phyloP scores from a whole-genome alignment of 2,888 invertebrate species.

The Catocala sponsa region DNA sequence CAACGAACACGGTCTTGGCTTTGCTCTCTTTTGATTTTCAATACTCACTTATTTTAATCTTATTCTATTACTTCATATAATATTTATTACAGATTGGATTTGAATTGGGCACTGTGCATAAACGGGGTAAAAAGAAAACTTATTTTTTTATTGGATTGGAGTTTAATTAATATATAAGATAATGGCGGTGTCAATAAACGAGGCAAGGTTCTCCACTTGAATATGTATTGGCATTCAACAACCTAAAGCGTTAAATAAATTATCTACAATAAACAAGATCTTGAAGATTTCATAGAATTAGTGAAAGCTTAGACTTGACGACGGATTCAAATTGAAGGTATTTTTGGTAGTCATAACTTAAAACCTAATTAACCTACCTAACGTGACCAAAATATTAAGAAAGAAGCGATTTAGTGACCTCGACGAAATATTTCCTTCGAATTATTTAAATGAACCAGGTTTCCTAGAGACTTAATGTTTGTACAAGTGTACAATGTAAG shows the following conservation, averaged over 20 bases:
- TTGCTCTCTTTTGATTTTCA: not conserved
- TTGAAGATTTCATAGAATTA: not conserved
- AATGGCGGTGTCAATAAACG: not conserved
- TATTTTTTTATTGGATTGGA: no score
- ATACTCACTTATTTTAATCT: conserved; percentile 1
- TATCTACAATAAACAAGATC: not conserved
- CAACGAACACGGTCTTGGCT: not conserved
- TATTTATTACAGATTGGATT: not conserved
- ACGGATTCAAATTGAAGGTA: not conserved
- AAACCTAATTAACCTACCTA: no score
- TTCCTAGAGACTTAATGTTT: no score
- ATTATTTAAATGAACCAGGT: no score
- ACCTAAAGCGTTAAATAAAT: not conserved
- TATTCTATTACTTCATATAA: not conserved
- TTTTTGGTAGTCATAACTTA: no score
- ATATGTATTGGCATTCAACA: not conserved
- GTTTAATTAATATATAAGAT: not conserved
- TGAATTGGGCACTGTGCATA: no score
- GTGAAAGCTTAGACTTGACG: not conserved
- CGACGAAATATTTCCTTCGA: no score
- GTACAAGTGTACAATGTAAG: no score
- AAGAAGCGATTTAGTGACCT: no score
- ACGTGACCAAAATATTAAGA: no score
- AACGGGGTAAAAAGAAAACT: no score
- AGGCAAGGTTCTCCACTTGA: not conserved